Base-by-base conservation (phyloP, 2,888 invertebrate species). In the Sarcophaga caerulescens region DNA sequence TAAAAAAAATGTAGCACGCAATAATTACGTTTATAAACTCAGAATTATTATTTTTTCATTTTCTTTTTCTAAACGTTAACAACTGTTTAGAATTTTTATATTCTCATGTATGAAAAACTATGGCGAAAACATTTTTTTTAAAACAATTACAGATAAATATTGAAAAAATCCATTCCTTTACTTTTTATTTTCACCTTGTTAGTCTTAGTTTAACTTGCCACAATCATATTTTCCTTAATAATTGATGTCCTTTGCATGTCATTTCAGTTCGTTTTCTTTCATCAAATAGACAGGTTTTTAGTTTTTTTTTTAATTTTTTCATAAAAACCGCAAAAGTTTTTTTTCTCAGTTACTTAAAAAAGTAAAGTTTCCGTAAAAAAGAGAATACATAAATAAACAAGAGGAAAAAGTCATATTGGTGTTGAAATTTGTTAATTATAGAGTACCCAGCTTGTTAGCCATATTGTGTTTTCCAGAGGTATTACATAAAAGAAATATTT, bases 241-340 rank as follows among this genome's bases (percentile, higher is more conserved):
- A 88, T 89, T 88, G 85, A 88, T 89, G 87, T 87, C 84, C 88
- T 87, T 89, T 86, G 88, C 88, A 88, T 88, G 88, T 88, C 85
- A 63, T 83, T 87, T 35, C 1, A n/a, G 10, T 52, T 52, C 52
- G 10, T 45, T 52, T 82, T 81, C 87, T 84, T 88, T 87, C 89
- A 90, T 90, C 89, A 81, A 52, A 52, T 52, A 52, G 12, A 52
- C 69, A 73, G 45, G 19, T 3, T 60, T 21, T 63, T 19, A 25
- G 62, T 52, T 52, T 52, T 52, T 52, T 52, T 14, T 14, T 52
- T 5, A 0, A 5, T 14, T 17, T 14, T 17, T 52, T 14, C 17
- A 52, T 52, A 65, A 68, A 60, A 86, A 86, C 84, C 86, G 78
- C 84, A 86, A 81, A 86, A 86, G 77, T 86, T 84, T 35, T 83